A percentile compares a stretch with the other conserved stretches of the same genome.
These are phyloP conservation scores for Rhadinocentrus ornatus DNA, from an alignment of 2,797 vertebrate genomes.

Conservation along the genomic window DNA sequence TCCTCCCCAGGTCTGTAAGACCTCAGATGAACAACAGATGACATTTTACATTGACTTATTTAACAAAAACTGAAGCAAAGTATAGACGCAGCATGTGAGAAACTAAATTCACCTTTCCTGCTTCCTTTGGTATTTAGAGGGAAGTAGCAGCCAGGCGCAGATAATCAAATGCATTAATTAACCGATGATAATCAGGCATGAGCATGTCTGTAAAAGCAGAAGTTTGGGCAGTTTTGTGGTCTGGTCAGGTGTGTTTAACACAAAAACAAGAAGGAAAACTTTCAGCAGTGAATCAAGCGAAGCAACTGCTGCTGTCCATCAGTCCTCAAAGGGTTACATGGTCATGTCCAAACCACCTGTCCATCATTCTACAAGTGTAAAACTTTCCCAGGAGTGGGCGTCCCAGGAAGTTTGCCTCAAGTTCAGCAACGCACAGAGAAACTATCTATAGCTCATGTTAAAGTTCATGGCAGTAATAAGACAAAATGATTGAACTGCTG, in stretches of 20 bases:
- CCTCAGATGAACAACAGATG: not conserved
- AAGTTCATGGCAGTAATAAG: not conserved
- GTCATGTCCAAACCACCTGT: not conserved
- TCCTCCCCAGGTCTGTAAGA: not conserved
- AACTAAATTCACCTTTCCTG: not conserved
- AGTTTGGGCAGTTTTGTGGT: no score
- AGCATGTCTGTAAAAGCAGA: no score
- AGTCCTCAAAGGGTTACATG: not conserved
- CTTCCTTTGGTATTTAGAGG: not conserved
- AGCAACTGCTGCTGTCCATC: conserved; percentile 1
- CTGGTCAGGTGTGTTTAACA: not conserved
- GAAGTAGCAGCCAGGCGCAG: not conserved
- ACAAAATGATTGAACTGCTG: not conserved
- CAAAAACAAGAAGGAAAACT: not conserved
- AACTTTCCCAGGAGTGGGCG: not conserved
- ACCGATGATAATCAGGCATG: not conserved
- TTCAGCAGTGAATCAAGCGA: not conserved
- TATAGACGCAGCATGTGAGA: not conserved
- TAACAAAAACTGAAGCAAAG: not conserved
- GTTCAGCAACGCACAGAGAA: no score
- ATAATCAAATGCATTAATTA: not conserved
- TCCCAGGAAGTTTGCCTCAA: no score
- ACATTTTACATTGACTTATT: not conserved
- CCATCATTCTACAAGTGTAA: not conserved
- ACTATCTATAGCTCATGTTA: no score